Conservation (phyloP, 2,888 invertebrate genomes). For the Nezara viridula region DNA sequence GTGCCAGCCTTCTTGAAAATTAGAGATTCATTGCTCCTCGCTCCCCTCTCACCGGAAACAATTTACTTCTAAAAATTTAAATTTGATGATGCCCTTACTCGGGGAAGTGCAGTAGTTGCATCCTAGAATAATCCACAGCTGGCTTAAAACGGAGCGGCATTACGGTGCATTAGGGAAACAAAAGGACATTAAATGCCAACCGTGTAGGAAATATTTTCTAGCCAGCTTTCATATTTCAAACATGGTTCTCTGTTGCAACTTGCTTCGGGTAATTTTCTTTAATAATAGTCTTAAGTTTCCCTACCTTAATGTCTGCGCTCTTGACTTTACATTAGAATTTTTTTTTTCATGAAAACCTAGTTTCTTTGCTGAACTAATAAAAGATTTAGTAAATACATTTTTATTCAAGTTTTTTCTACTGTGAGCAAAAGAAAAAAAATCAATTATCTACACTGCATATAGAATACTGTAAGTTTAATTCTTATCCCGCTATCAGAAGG, state of each 20-base stretch:
- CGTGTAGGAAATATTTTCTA: neutral
- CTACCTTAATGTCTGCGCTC: neutral
- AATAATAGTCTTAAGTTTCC: neutral
- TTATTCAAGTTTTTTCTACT: neutral
- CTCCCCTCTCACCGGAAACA: neutral
- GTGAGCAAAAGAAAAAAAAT: no score
- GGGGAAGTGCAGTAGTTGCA: neutral
- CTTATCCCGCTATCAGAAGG: no score
- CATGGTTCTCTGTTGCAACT: neutral
- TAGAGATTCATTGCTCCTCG: conserved; percentile 24
- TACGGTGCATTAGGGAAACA: conserved; percentile 5
- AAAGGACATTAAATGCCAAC: conserved; percentile 25
- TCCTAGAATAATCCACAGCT: neutral
- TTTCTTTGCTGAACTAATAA: neutral
- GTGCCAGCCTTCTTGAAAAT: conserved; percentile 24
- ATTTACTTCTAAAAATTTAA: conserved; percentile 39
- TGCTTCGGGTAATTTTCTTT: conserved; percentile 8
- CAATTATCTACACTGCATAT: no score
- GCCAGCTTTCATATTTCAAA: conserved; percentile 22
- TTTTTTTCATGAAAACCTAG: neutral
- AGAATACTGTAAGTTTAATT: no score
- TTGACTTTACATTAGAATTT: neutral
- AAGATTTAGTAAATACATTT: neutral
- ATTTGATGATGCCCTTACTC: conserved; percentile 29
- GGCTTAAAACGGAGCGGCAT: neutral